Evolutionary conservation across 2,113 vertebrate species (phyloP).

Genomic region (Limnothrissa miodon): DNA sequence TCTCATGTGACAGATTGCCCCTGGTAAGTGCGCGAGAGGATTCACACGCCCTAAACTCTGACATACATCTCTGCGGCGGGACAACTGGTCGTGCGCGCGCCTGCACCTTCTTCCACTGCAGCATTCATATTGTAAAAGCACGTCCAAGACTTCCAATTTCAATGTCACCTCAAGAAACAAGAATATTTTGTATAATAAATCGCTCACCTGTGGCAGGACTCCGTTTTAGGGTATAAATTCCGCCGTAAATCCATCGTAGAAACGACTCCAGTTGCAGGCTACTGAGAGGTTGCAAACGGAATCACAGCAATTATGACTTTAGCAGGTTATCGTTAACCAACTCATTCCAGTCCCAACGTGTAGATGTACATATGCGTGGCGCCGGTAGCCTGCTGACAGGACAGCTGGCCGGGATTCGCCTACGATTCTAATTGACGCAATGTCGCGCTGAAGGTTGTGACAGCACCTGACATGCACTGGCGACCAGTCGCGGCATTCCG

Average conservation of each 20-base stretch:
- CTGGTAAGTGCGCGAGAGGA: neutral
- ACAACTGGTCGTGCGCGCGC: constrained; percentile 1
- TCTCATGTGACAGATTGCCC: neutral
- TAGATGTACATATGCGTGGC: neutral
- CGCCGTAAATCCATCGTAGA: neutral
- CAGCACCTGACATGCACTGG: neutral
- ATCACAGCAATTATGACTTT: neutral
- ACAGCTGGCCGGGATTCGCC: neutral
- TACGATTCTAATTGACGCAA: neutral
- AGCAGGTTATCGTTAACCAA: neutral
- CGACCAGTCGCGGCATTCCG: neutral
- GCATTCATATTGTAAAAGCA: neutral
- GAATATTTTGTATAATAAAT: too few relatives aligned
- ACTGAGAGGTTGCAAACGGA: neutral
- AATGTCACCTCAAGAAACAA: neutral
- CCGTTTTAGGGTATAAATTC: neutral
- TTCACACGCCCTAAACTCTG: constrained; percentile 17
- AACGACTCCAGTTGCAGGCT: neutral
- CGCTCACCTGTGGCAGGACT: neutral
- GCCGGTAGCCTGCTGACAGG: neutral
- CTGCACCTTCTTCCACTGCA: neutral
- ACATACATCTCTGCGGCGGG: constrained; percentile 4
- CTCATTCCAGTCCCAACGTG: neutral
- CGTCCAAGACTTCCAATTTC: neutral
- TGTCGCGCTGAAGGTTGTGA: constrained; percentile 15